These are phyloP conservation scores for Priocnemis perturbator DNA, from an alignment of 2,888 invertebrate genomes.

Conservation along the genomic window DNA sequence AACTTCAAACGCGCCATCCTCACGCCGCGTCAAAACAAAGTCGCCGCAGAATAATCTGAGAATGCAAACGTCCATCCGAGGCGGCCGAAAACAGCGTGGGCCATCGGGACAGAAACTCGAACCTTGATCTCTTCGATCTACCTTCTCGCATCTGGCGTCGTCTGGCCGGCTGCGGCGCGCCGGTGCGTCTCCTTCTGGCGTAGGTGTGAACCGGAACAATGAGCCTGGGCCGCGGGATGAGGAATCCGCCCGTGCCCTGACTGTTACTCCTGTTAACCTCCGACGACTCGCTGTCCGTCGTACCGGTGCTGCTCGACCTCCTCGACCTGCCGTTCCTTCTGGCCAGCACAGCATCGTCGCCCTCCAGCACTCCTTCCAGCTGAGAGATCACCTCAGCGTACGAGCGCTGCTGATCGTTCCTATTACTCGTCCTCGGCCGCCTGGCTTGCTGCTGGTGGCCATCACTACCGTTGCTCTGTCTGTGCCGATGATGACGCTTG, in stretches of 20 bases:
- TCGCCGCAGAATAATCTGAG: too few species aligned
- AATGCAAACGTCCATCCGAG: too few species aligned
- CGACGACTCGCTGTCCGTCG: constrained; percentile 65
- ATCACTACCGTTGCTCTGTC: constrained; percentile 30
- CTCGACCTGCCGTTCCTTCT: constrained; percentile 49
- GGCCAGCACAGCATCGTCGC: constrained; percentile 12
- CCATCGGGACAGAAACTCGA: too few species aligned
- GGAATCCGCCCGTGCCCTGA: constrained; percentile 76
- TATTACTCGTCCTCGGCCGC: not conserved
- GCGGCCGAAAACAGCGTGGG: too few species aligned
- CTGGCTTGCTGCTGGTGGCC: constrained; percentile 31
- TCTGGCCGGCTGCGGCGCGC: constrained; percentile 79
- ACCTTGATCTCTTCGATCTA: too few species aligned
- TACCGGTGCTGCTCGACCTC: constrained; percentile 62
- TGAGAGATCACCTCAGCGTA: constrained; percentile 64
- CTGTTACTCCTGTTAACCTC: constrained; percentile 57
- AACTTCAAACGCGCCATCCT: too few species aligned
- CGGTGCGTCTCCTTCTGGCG: constrained; percentile 87
- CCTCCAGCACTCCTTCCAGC: constrained; percentile 61
- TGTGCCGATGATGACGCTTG: not conserved
- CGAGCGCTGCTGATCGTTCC: constrained; percentile 36
- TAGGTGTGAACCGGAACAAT: constrained; percentile 93
- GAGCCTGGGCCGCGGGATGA: constrained; percentile 89
- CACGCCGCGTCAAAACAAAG: too few species aligned
- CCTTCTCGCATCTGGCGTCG: constrained; percentile 75